Base-by-base conservation (phyloP, 1,140 invertebrate genomes). In the Hypsibius dujardini region DNA sequence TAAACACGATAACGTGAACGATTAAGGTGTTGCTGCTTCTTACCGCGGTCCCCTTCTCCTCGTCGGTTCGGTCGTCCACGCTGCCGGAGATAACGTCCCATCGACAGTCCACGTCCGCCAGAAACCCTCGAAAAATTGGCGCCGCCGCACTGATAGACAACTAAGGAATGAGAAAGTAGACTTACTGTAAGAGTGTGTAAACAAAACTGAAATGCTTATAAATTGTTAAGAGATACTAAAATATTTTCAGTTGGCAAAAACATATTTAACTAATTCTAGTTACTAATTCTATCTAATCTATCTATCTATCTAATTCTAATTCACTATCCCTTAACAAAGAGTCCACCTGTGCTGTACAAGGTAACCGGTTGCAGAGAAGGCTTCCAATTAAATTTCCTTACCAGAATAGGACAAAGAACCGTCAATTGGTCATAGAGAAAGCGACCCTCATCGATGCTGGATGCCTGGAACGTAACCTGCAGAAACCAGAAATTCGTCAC, bases 341-440 rank as follows among this genome's bases (percentile, higher is more conserved):
- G n/a, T n/a, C n/a, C n/a, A n/a, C n/a, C n/a, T n/a, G n/a, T n/a
- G n/a, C n/a, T n/a, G n/a, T n/a, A n/a, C n/a, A n/a, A n/a, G n/a
- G n/a, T n/a, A n/a, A n/a, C n/a, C n/a, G n/a, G n/a, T n/a, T n/a
- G n/a, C n/a, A n/a, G n/a, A n/a, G n/a, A n/a, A n/a, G n/a, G n/a
- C n/a, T n/a, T n/a, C 12, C 45, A 70, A 72, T 50, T 47, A 14
- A 72, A 50, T 40, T 3, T 59, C 46, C 70, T 70, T 83, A 93
- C 90, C 88, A 98, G 87, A 74, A 99, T 96, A 2, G 96, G 96
- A 78, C 94, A 98, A 0, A 99, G 81, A 0, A 95, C 92, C 2
- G 94, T 88, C 2, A 99, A 83, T 78, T 99, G 95, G 80, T 99
- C 96, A 78, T 99, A 99, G 0, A 99, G 83, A 45, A 87, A 89